Evolutionary conservation across 2,113 vertebrate species (phyloP).

Genomic region (Neogobius melanostomus): DNA sequence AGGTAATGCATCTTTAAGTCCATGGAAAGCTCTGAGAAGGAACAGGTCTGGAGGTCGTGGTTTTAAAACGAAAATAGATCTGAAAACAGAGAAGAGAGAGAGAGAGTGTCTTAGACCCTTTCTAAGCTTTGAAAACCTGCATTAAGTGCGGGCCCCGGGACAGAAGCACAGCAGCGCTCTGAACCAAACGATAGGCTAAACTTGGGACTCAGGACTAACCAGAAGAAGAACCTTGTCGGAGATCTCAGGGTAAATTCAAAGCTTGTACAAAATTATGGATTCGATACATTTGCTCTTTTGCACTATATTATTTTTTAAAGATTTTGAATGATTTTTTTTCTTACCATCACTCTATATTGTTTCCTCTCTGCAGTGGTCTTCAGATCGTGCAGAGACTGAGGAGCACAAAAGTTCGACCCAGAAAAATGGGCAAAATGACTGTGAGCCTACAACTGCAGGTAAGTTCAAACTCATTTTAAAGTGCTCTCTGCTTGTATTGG

Average conservation of each 20-base stretch:
- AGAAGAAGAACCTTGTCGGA: too few relatives aligned
- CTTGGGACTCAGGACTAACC: neutral
- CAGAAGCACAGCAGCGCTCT: neutral
- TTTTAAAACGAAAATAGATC: slow-evolving; percentile 43
- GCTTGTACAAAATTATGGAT: too few relatives aligned
- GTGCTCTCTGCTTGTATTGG: too few relatives aligned
- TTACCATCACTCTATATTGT: neutral
- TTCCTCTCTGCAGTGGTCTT: neutral
- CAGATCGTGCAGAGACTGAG: neutral
- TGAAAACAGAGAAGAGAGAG: slow-evolving; percentile 40
- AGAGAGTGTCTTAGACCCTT: neutral
- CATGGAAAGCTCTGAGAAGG: slow-evolving; percentile 25
- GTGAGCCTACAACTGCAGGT: neutral
- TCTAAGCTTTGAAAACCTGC: neutral
- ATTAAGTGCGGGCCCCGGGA: neutral
- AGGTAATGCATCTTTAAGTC: slow-evolving; percentile 7
- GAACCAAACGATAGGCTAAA: neutral
- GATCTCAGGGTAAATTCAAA: too few relatives aligned
- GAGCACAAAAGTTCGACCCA: neutral
- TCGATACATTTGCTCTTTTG: too few relatives aligned
- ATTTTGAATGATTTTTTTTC: neutral
- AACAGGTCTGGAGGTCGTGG: neutral
- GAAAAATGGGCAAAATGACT: neutral
- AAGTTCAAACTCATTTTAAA: neutral
- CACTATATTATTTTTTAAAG: neutral